Evolutionary conservation across 92 coral and sea anemone species (phyloP), one percentile per base, ranked within the genome.

Genomic region (Porites rus): DNA sequence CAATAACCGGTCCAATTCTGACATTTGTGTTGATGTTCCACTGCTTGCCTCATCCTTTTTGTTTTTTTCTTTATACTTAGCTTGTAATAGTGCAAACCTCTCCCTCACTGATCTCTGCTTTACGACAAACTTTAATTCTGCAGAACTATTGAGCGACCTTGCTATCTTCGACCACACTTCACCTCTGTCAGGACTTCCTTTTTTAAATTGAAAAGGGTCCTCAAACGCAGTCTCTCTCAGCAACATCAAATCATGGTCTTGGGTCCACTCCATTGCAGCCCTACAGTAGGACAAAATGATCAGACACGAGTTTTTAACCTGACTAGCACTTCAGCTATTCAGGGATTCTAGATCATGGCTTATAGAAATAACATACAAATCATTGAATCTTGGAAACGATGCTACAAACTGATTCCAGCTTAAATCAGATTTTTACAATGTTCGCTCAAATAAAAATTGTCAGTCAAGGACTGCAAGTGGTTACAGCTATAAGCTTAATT

Each of bases 41-140:
- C 87, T 90, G 76, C 84, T 62, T 22, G 75, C 75, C 77, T 80
- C 90, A 72, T 85, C 93, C 71, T 77, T 74, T 64, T 51, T 80
- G 65, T 78, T 83, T 76, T 60, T 85, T 84, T 69, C 70, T 75
- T 81, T 80, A 46, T 67, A 86, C 74, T 90, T 78, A 51, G 17
- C 65, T 75, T 90, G 85, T 31, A 90, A 16, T 21, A 76, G 89
- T 28, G 81, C 74, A 85, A 79, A 79, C 72, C 89, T 79, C 69
- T 90, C 89, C 59, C 93, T 79, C 19, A 90, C 93, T 51, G 91
- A 88, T 66, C 91, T 88, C 82, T 80, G 82, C 69, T 65, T 61
- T 64, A 88, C 83, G 62, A 19, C 25, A 76, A 88, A 81, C 83
- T 60, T 68, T 43, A 88, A 63, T 51, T 88, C 91, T 69, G 52